Conservation (phyloP, 2,797 vertebrate species). For the Chelmon rostratus region DNA sequence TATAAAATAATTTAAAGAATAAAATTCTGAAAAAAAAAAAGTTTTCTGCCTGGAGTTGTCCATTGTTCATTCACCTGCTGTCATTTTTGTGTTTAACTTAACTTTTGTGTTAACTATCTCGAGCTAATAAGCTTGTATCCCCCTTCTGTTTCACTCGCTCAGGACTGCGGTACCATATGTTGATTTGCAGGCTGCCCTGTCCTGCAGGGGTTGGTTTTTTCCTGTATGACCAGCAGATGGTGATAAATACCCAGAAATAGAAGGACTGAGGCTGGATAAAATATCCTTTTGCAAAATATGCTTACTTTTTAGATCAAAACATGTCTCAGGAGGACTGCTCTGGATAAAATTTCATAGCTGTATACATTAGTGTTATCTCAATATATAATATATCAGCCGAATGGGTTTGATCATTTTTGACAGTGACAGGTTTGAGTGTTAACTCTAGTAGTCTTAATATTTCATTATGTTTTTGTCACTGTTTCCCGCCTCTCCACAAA, state of each 20-base stretch:
- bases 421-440: neutral
- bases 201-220: neutral
- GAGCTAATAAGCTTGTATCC: neutral
- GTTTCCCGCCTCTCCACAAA: neutral
- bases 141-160: neutral
- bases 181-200: fast-evolving
- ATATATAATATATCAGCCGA: neutral
- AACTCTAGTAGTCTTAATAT: too few relatives aligned
- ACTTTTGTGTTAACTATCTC: too few relatives aligned
- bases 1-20: conserved; percentile 89
- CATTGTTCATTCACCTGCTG: neutral
- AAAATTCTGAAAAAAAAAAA: conserved; percentile 80
- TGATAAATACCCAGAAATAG: conserved; percentile 14
- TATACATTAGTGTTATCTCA: neutral
- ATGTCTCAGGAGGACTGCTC: neutral
- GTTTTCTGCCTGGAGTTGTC: conserved; percentile 17
- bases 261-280: neutral
- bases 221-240: conserved; percentile 67
- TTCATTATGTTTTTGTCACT: neutral
- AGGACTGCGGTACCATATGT: too few relatives aligned
- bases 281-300: neutral
- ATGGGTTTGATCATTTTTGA: neutral
- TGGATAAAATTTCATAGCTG: neutral
- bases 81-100: too few relatives aligned
- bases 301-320: neutral